These are phyloP conservation scores for Hycleus cichorii DNA, from an alignment of 1,140 invertebrate species.

Conservation along the genomic window DNA sequence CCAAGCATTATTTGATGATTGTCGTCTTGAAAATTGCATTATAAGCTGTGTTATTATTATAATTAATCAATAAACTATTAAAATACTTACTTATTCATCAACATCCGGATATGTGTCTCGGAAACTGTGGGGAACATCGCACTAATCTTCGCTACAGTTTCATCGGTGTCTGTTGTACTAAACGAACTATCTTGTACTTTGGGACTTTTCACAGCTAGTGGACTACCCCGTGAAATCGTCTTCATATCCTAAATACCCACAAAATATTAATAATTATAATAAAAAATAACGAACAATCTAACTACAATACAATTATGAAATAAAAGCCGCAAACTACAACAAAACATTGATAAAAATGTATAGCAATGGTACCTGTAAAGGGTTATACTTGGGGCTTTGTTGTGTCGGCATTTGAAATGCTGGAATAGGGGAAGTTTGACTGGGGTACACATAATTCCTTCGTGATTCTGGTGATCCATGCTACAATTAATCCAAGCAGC, in stretches of 20 bases:
- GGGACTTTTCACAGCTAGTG: slow-evolving; percentile 42
- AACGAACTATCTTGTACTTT: slow-evolving; percentile 62
- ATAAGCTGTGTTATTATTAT: no score
- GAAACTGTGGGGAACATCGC: slow-evolving; percentile 87
- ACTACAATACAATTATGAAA: not conserved
- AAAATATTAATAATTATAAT: no score
- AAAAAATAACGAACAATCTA: slow-evolving; percentile 24
- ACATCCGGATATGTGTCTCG: slow-evolving; percentile 77
- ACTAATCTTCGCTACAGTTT: slow-evolving; percentile 71
- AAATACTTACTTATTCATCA: slow-evolving; percentile 75
- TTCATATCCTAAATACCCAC: slow-evolving; percentile 29
- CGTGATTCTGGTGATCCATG: slow-evolving; percentile 41
- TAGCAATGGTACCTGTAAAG: slow-evolving; percentile 32
- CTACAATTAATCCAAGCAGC: slow-evolving; percentile 30
- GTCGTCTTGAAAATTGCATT: no score
- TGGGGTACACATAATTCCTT: slow-evolving; percentile 41
- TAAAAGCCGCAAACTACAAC: not conserved
- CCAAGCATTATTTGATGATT: no score
- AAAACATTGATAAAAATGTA: not conserved
- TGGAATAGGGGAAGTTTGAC: slow-evolving; percentile 38
- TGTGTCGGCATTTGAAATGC: slow-evolving; percentile 39
- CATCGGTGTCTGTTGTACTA: slow-evolving; percentile 54
- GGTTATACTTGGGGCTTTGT: slow-evolving; percentile 30
- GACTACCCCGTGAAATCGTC: slow-evolving; percentile 33
- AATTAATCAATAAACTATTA: not conserved